Base-by-base conservation (phyloP, 2,113 vertebrate species). In the Odontesthes bonariensis region DNA sequence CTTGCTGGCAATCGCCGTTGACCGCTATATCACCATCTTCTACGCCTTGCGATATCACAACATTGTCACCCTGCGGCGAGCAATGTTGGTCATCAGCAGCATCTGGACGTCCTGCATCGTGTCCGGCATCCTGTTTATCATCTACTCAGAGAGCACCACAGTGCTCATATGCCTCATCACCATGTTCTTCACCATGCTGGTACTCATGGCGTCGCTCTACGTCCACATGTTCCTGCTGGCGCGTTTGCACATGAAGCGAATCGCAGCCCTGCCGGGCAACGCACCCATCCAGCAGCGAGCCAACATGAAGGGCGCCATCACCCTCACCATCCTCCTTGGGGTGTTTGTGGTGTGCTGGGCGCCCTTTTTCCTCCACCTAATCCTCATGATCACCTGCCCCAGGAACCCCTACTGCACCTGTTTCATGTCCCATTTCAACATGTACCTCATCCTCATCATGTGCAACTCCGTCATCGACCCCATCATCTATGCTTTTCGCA, bases 321-420 rank as follows among this genome's bases (percentile, higher is more conserved):
- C 97, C 16, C 84, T 99, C 78, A 99, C 97, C 82, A 98, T 99
- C 56, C 88, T 99, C 56, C 95, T 99, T 0, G 97, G 97, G 14
- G 97, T 98, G 63, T 98, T 99, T 54, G 96, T 99, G 0, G 97
- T 98, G 31, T 99, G 97, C 90, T 99, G 97, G 97, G 96, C 97
- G 19, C 97, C 97, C 0, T 97, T 99, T 75, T 98, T 99, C 82
- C 93, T 98, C 7, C 97, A 99, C 73, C 91, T 99, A 47, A 95
- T 97, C 67, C 96, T 99, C 85, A 97, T 98, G 73, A 96, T 99
- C 89, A 95, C 95, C 32, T 99, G 97, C 58, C 97, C 97, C 38
- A 92, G 95, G 62, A 99, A 98, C 55, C 97, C 97, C 17, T 99
- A 99, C 85, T 99, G 97, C 71, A 93, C 96, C 42, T 99, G 97